phyloP scores from a whole-genome alignment of 2,797 vertebrate species.

The Salmo trutta region DNA sequence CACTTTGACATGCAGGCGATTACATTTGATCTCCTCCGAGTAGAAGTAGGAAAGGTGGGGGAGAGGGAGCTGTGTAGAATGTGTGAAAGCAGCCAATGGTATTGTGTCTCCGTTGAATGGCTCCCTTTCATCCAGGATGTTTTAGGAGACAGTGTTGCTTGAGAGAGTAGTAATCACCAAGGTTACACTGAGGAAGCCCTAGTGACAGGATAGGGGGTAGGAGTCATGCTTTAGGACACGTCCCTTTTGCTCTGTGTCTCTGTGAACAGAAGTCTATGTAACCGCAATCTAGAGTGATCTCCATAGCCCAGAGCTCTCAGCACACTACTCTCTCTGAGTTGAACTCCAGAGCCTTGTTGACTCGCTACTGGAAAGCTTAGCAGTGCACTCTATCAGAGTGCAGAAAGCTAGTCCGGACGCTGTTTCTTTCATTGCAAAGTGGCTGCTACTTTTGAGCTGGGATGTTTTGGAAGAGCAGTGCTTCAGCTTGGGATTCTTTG shows the following conservation, averaged over 20 bases:
- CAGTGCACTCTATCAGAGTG: neutral
- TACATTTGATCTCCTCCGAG: neutral
- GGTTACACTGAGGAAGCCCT: constrained; percentile 42
- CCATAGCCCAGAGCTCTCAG: neutral
- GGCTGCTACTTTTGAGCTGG: neutral
- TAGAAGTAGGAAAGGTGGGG: neutral
- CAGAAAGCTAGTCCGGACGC: neutral
- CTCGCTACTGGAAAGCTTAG: neutral
- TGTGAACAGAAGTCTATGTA: neutral
- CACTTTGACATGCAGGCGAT: neutral
- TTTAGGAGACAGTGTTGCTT: constrained; percentile 61
- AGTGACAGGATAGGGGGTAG: constrained; percentile 12
- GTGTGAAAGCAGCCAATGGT: constrained; percentile 11
- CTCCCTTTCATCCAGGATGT: constrained; percentile 49
- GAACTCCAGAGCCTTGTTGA: neutral
- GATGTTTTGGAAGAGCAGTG: constrained; percentile 55
- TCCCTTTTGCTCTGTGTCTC: neutral
- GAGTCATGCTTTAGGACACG: constrained; percentile 16
- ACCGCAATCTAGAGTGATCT: neutral
- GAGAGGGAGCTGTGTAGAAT: constrained; percentile 11
- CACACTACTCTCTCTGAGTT: neutral
- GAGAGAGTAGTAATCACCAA: constrained; percentile 56
- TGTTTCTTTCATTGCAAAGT: neutral
- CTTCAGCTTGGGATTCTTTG: constrained; percentile 45
- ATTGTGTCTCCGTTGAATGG: constrained; percentile 58